Evolutionary conservation across 2,888 invertebrate genomes (phyloP).

Genomic region (Neria commutata): DNA sequence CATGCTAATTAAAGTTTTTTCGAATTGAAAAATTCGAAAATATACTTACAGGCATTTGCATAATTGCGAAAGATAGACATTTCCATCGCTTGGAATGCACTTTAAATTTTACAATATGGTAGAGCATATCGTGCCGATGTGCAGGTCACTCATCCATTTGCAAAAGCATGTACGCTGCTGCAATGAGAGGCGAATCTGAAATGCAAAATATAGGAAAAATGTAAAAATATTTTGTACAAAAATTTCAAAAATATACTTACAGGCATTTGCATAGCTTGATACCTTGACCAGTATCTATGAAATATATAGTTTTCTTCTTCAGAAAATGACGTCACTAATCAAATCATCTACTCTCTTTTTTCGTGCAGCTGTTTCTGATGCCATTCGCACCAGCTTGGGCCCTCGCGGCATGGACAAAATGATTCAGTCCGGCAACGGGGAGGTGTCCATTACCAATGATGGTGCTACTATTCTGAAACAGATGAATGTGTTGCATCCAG

Average conservation of each 20-base stretch:
- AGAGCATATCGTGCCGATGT: no score
- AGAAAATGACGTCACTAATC: no score
- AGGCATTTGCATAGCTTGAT: background rate
- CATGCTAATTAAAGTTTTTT: no score
- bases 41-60: no score
- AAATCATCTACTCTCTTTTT: no score
- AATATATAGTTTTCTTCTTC: background rate
- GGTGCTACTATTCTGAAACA: conserved; percentile 99
- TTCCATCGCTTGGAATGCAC: no score
- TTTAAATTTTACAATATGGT: no score
- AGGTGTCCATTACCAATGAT: conserved; percentile 99
- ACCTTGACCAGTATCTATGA: background rate
- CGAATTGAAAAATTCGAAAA: no score
- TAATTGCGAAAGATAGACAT: no score
- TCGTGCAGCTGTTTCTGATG: conserved; percentile 98
- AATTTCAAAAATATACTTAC: background rate
- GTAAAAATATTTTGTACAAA: background rate
- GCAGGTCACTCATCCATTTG: no score
- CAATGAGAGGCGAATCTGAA: no score
- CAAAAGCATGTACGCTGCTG: no score
- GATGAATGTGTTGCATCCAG: conserved; percentile 98
- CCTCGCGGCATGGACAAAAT: conserved; percentile 99
- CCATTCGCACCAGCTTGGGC: conserved; percentile 96
- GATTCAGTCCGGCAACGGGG: conserved; percentile 97
- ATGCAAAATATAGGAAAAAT: background rate